Percentiles rank a stretch among this genome's conserved stretches.
Conservation (phyloP, 2,113 vertebrate genomes). For the Labeo rohita region DNA sequence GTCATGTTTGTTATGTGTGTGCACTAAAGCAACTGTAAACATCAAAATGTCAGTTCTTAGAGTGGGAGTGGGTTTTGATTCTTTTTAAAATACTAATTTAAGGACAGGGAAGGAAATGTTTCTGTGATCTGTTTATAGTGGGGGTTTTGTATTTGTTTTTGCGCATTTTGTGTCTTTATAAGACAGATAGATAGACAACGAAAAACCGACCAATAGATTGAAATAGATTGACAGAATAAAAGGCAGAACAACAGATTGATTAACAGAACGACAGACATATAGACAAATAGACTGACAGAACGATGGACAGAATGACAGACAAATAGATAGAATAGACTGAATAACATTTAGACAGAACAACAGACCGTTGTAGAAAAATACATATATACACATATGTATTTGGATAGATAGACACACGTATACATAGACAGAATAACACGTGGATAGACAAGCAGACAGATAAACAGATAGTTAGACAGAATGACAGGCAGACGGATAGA, state of each 20-base stretch:
- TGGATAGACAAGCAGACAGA: no score
- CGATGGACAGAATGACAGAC: no score
- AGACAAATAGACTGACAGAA: not conserved
- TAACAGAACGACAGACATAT: not conserved
- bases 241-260: not conserved
- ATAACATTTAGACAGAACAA: no score
- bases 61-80: not conserved
- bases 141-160: not conserved
- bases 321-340: no score
- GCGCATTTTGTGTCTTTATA: not conserved
- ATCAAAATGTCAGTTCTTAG: conserved; percentile 5
- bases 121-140: not conserved
- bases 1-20: conserved; percentile 20
- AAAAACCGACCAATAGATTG: not conserved
- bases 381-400: no score
- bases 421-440: no score
- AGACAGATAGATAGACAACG: not conserved
- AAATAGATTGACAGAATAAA: not conserved
- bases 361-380: no score
- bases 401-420: no score
- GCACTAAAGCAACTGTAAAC: conserved; percentile 3
- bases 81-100: conserved; percentile 13
- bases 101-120: not conserved
- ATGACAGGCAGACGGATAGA: no score
- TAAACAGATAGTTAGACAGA: no score